These are phyloP conservation scores for Brachionus koreanus DNA, from an alignment of 1,140 invertebrate species.

Conservation along the genomic window DNA sequence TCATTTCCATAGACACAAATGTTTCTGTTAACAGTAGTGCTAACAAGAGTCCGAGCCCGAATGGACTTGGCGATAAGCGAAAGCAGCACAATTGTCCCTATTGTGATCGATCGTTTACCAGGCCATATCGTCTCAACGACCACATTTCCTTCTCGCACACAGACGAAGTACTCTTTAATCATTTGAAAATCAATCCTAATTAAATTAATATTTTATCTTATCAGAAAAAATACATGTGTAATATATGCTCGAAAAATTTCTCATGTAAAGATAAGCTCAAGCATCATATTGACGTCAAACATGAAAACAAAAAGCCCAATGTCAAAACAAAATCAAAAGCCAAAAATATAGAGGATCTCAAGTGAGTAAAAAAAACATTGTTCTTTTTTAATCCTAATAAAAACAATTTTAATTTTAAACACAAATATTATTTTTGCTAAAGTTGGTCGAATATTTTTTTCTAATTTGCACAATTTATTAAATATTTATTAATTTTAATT, in stretches of 20 bases:
- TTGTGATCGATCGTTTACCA: slow-evolving; percentile 42
- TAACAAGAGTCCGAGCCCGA: background rate
- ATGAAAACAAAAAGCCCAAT: slow-evolving; percentile 43
- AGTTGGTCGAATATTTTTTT: no score
- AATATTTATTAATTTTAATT: no score
- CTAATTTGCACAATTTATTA: no score
- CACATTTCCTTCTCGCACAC: slow-evolving; percentile 40
- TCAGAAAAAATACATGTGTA: slow-evolving; percentile 43
- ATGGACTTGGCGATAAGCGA: background rate
- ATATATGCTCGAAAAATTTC: slow-evolving; percentile 38
- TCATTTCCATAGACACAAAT: slow-evolving; percentile 4
- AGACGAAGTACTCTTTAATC: slow-evolving; percentile 19
- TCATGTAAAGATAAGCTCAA: slow-evolving; percentile 44
- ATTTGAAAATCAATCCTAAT: background rate
- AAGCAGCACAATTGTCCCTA: slow-evolving; percentile 43
- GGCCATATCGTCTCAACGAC: slow-evolving; percentile 42
- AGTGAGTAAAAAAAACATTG: background rate
- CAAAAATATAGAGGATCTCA: slow-evolving; percentile 40
- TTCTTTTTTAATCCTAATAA: background rate
- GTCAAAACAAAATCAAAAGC: slow-evolving; percentile 4
- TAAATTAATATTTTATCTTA: background rate
- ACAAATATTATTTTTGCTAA: no score
- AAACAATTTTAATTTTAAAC: no score
- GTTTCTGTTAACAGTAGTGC: background rate
- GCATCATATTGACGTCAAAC: slow-evolving; percentile 42